Evolutionary conservation across 2,797 vertebrate genomes (phyloP), one percentile per base, ranked within the genome.

Genomic region (Hafferia zeledoni): DNA sequence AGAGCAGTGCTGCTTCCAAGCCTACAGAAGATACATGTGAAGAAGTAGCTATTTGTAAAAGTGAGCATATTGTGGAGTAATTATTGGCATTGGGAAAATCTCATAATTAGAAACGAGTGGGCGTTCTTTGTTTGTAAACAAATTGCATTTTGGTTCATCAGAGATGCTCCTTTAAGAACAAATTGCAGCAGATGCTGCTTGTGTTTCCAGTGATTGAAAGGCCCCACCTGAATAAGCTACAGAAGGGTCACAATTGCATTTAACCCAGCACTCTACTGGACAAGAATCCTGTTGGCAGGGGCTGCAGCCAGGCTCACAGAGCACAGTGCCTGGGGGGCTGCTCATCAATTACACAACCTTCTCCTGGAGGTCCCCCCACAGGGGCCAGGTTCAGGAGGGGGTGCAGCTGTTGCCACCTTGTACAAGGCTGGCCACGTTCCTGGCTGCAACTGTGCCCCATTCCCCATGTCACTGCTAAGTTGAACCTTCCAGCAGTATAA

Each of bases 61-160:
- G 88, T 70, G 63, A 96, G 79, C 94, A 94, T 93, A 94, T 70
- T 96, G 93, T 82, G 59, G 83, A 93, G 72, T 88, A 90, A 96
- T 96, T 94, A 93, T 41, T 95, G 92, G 94, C 95, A 95, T 5
- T 86, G 85, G 83, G 60, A 86, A 94, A 93, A 84, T 80, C 70
- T 90, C 13, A 4, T 89, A 77, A 94, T 95, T 91, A 94, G 85
- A 93, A 91, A 90, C 17, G 46, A 96, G 87, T 79, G 77, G 87
- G 92, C 5, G 49, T 94, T 90, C 91, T 95, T 95, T 96, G 93
- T 95, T 96, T 92, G 94, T 80, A 92, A 95, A 95, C 78, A 96
- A 95, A 93, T 20, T 76, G 70, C 67, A 77, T 94, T 95, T 91
- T 90, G 89, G 59, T 91, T 94, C 83, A 94, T 57, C 91, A 92